Conservation (phyloP, 2,888 invertebrate genomes). For the Drosophila hamatofila region DNA sequence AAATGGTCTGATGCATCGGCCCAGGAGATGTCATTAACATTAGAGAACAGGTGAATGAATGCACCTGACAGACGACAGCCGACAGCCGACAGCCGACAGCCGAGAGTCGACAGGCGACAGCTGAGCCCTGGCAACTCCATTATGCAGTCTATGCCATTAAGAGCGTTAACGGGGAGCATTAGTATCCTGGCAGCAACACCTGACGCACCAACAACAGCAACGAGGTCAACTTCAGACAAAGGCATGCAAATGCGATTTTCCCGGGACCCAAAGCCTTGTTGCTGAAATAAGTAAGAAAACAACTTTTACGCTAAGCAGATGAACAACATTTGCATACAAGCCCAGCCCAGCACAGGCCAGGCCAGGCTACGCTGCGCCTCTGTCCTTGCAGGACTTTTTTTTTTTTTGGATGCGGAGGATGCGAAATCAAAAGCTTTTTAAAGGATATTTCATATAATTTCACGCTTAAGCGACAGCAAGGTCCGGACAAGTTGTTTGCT, state of each 20-base stretch:
- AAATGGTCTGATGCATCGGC: constrained; percentile 72
- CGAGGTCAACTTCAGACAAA: constrained; percentile 77
- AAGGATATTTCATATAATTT: constrained; percentile 78
- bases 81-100: neutral
- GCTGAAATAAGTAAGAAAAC: constrained; percentile 74
- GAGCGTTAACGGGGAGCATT: constrained; percentile 69
- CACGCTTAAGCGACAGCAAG: constrained; percentile 62
- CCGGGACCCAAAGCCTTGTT: constrained; percentile 39
- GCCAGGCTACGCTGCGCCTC: neutral
- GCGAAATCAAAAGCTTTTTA: constrained; percentile 78
- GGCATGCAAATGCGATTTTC: constrained; percentile 74
- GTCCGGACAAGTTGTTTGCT: constrained; percentile 64
- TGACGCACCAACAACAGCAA: constrained; percentile 54
- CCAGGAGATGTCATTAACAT: constrained; percentile 78
- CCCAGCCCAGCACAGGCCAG: constrained; percentile 3
- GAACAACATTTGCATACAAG: constrained; percentile 75
- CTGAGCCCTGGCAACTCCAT: constrained; percentile 46
- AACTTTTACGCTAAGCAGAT: constrained; percentile 80
- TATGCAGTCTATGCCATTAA: constrained; percentile 72
- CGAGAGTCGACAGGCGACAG: constrained; percentile 4
- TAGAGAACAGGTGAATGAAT: constrained; percentile 77
- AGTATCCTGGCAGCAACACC: constrained; percentile 73
- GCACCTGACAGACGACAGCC: constrained; percentile 30
- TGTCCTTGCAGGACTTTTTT: constrained; percentile 2
- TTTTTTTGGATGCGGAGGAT: constrained; percentile 2